Percentiles rank a stretch among this genome's conserved stretches.
phyloP scores from a whole-genome alignment of 2,113 vertebrate genomes.

The Xenopus borealis region DNA sequence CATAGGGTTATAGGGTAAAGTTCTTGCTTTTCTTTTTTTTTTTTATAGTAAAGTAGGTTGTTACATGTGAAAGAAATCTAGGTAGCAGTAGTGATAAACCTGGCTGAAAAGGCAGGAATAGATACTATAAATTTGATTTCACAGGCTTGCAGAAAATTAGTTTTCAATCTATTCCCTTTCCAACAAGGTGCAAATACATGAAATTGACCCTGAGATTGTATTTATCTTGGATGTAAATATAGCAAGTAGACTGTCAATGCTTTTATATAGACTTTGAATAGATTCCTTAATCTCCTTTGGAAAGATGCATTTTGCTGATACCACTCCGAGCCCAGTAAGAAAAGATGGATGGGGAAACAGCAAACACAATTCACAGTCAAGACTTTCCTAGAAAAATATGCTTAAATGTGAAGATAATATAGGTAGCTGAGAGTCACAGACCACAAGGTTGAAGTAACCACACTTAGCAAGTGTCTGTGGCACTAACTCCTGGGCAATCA shows the following conservation, averaged over 20 bases:
- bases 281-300: neutral
- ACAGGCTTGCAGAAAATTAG: neutral
- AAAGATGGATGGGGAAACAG: neutral
- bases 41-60: too few species aligned
- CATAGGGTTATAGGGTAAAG: too few species aligned
- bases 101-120: neutral
- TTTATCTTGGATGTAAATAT: neutral
- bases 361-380: neutral
- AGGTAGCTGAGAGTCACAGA: slow-evolving; percentile 30
- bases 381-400: slow-evolving; percentile 28
- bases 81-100: too few species aligned
- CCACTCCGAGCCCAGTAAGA: neutral
- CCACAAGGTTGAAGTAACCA: slow-evolving; percentile 29
- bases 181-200: neutral
- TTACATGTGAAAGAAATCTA: too few species aligned
- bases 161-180: neutral
- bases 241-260: neutral
- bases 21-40: too few species aligned
- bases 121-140: neutral
- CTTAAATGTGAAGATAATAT: slow-evolving; percentile 25
- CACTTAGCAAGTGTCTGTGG: slow-evolving; percentile 44
- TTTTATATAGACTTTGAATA: neutral
- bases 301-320: neutral
- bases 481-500: slow-evolving; percentile 35
- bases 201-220: neutral